Percentiles rank a stretch among this genome's conserved stretches.
These are phyloP conservation scores for Coregonus ussuriensis DNA, from an alignment of 2,797 vertebrate genomes.

Conservation along the genomic window DNA sequence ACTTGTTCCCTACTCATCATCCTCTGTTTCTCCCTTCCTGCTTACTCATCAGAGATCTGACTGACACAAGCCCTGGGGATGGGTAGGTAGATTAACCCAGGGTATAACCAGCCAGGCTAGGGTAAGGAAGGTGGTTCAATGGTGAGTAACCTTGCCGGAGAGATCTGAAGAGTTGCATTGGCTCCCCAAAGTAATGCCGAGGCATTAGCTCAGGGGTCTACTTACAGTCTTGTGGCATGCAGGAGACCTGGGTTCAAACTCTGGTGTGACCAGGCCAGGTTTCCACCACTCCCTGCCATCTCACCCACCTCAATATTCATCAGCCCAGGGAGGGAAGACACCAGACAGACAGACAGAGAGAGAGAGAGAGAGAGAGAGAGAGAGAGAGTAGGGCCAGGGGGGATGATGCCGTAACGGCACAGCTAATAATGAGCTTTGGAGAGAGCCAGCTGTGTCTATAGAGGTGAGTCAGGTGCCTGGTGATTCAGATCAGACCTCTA, in stretches of 20 bases:
- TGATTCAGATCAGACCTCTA: slow-evolving; percentile 50
- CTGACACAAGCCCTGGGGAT: too few relatives aligned
- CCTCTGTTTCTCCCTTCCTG: slow-evolving; percentile 14
- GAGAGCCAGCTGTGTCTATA: slow-evolving; percentile 66
- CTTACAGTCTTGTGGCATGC: too few relatives aligned
- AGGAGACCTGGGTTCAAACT: background rate
- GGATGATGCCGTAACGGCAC: slow-evolving; percentile 27
- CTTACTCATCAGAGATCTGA: slow-evolving; percentile 39
- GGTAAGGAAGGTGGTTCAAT: background rate
- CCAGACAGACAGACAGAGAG: background rate
- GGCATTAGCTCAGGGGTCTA: too few relatives aligned
- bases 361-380: background rate
- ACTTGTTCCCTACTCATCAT: slow-evolving; percentile 51
- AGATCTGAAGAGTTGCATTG: background rate
- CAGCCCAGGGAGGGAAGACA: background rate
- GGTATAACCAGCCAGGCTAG: background rate
- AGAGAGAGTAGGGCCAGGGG: background rate
- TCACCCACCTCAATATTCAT: background rate
- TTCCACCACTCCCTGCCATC: background rate
- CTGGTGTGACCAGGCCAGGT: background rate
- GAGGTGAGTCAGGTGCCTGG: slow-evolving; percentile 68
- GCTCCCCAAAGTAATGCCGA: too few relatives aligned
- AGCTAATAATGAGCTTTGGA: slow-evolving; percentile 47
- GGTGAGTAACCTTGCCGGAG: background rate
- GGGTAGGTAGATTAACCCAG: background rate